Base-by-base conservation (phyloP, 2,888 invertebrate genomes). In the Perdita meconis region DNA sequence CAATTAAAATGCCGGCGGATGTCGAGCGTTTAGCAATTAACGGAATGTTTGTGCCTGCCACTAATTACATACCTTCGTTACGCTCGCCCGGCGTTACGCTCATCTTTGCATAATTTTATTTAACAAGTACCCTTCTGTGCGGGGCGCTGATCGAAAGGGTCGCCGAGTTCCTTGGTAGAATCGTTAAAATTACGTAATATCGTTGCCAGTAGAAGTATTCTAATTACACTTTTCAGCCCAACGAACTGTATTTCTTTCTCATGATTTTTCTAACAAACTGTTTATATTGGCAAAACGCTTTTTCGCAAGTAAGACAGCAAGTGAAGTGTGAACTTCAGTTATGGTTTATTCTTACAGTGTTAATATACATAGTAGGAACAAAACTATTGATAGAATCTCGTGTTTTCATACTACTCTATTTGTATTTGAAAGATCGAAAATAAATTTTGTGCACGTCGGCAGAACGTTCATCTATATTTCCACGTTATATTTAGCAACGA, bases 11-110 rank as follows among this genome's bases (percentile, higher is more conserved):
- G 71, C 71, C 65, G 66, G 51, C 68, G 57, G 51, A 78, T 42
- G 72, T 67, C 78, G 68, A 59, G 68, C 78, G 69, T 72, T 78
- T 72, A 57, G 70, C 75, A 79, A 78, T 76, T 81, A 82, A 65
- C 81, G 64, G 60, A 60, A 60, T 65, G 67, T 75, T 81, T 70
- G 74, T 65, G 56, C 64, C 57, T 70, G 69, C 69, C 72, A 67
- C 72, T 79, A 82, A 82, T 82, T 81, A 81, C 75, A 66, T 57
- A 67, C 65, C 65, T 74, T 81, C 66, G 81, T 78, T 74, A 68
- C 38, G 53, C 47, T 38, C 26, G n/a, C 24, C 24, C 42, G 47
- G 42, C 55, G 36, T 56, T 77, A 51, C 63, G 70, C 57, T 63
- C 57, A 42, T 71, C 63, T 78, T 67, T 78, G 59, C 65, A 59